These are phyloP conservation scores for Rhinolophus ferrumequinum DNA, from an alignment of 2,113 vertebrate genomes.

Conservation along the genomic window DNA sequence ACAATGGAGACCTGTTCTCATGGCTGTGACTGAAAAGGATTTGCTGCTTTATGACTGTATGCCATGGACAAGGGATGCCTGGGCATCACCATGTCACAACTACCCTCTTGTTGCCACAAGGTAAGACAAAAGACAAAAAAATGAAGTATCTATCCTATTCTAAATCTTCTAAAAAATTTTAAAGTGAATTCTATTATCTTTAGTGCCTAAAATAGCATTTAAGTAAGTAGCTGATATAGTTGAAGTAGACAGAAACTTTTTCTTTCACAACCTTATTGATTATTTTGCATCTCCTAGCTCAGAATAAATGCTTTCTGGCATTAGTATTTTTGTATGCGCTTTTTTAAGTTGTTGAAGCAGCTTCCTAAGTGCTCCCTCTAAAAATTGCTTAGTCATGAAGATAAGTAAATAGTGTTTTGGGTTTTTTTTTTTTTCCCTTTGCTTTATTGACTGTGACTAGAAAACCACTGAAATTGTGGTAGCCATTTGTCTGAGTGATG, in stretches of 20 bases:
- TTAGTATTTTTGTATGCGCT: background rate
- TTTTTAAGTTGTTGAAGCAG: slow-evolving; percentile 44
- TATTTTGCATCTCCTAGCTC: slow-evolving; percentile 22
- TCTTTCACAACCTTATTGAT: background rate
- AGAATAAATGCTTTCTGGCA: slow-evolving; percentile 45
- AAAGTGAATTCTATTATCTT: slow-evolving; percentile 30
- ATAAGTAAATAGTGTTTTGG: background rate
- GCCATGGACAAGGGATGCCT: slow-evolving; percentile 94
- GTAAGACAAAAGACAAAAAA: slow-evolving; percentile 80
- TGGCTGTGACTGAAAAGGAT: slow-evolving; percentile 97
- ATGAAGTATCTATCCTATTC: background rate
- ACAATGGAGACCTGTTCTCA: slow-evolving; percentile 92
- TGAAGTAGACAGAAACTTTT: slow-evolving; percentile 25
- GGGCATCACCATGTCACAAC: slow-evolving; percentile 93
- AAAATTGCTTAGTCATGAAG: slow-evolving; percentile 64
- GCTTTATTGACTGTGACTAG: slow-evolving; percentile 63
- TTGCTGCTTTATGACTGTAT: slow-evolving; percentile 94
- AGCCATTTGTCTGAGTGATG: slow-evolving; percentile 48
- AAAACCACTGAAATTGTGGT: slow-evolving; percentile 69
- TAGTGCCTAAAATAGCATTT: slow-evolving; percentile 25
- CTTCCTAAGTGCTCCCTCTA: slow-evolving; percentile 46
- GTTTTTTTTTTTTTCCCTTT: background rate
- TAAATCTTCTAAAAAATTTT: background rate
- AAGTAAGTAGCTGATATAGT: slow-evolving; percentile 23
- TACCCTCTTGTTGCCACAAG: slow-evolving; percentile 96